A percentile compares a stretch with the other conserved stretches of the same genome.
Conservation (phyloP, 2,113 vertebrate species). For the Melospiza melodia region DNA sequence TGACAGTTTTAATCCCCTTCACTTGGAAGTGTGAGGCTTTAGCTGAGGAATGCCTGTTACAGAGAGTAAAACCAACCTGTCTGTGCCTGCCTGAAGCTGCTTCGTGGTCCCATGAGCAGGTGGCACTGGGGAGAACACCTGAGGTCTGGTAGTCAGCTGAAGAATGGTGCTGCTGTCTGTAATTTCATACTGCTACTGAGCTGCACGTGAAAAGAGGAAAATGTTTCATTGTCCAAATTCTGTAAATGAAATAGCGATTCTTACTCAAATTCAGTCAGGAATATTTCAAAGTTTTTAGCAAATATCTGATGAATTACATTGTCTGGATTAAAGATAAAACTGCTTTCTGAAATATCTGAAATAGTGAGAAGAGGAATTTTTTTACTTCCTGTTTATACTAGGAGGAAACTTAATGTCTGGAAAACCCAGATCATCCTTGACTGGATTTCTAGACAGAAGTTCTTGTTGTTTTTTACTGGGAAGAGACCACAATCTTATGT, state of each 20-base stretch:
- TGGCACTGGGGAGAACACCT: background rate
- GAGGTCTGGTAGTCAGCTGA: background rate
- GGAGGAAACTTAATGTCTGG: background rate
- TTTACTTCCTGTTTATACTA: background rate
- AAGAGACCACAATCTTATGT: background rate
- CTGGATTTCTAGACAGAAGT: background rate
- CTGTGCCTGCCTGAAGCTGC: background rate
- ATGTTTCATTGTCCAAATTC: background rate
- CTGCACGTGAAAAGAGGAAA: background rate
- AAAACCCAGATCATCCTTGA: background rate
- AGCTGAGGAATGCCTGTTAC: background rate
- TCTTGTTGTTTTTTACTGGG: background rate
- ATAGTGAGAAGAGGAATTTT: background rate
- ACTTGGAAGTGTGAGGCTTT: background rate
- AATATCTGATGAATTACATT: background rate
- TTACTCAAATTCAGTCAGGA: background rate
- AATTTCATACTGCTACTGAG: background rate
- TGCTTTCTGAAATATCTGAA: background rate
- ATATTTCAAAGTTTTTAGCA: background rate
- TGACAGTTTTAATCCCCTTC: background rate
- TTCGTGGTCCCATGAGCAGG: background rate
- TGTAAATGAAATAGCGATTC: background rate
- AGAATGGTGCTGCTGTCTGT: background rate
- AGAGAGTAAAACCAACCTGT: background rate
- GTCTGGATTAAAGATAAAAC: background rate